phyloP scores from a whole-genome alignment of 2,888 invertebrate genomes.

The Drosophila dives region DNA sequence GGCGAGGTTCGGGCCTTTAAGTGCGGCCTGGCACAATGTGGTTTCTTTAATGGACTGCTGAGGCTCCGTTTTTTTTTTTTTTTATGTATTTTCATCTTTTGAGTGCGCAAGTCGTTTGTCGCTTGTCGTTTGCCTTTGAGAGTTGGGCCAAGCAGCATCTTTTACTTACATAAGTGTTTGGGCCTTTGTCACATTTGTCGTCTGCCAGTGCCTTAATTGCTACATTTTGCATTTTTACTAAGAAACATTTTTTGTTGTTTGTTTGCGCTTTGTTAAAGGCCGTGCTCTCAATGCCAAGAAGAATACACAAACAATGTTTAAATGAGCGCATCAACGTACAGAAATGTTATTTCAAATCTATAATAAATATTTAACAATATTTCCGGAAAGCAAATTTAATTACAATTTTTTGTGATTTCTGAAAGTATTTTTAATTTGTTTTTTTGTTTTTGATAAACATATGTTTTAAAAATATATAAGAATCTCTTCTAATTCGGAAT shows the following conservation, averaged over 20 bases:
- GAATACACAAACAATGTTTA: not conserved
- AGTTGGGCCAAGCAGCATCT: constrained; percentile 54
- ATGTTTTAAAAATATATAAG: not conserved
- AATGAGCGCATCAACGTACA: not conserved
- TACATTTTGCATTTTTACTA: constrained; percentile 52
- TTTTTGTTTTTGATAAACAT: not conserved
- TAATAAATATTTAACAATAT: not conserved
- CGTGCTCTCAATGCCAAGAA: constrained; percentile 9
- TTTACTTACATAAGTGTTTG: constrained; percentile 27
- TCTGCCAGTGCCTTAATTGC: constrained; percentile 66
- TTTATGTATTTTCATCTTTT: constrained; percentile 78
- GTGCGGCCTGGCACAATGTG: constrained; percentile 72
- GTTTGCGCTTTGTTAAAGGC: constrained; percentile 34
- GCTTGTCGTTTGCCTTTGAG: constrained; percentile 39
- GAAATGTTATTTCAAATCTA: not conserved
- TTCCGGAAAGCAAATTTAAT: not conserved
- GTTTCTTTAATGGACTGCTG: constrained; percentile 74
- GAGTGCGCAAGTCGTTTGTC: constrained; percentile 58
- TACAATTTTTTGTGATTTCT: not conserved
- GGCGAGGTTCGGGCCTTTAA: constrained; percentile 53
- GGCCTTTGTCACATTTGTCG: constrained; percentile 62
- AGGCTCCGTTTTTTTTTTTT: constrained; percentile 69
- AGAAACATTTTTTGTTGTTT: constrained; percentile 15
- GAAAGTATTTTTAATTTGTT: not conserved
- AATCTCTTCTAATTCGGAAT: not conserved